Evolutionary conservation across 2,797 vertebrate species (phyloP).

Genomic region (Chaetophractus vellerosus): DNA sequence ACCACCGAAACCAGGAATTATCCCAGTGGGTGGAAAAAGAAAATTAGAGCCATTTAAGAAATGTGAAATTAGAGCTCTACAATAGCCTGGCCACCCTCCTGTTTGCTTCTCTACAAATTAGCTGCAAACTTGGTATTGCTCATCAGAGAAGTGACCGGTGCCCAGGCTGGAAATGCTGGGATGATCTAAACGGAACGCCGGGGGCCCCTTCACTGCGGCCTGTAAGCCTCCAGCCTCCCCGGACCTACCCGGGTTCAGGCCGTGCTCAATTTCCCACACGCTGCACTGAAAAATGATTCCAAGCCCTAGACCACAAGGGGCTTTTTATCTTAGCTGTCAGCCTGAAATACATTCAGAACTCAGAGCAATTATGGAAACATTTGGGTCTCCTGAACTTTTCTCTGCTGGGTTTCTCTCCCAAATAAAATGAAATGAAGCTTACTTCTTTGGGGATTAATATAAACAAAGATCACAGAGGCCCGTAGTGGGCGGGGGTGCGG

Average conservation of each 20-base stretch:
- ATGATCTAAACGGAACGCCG: background rate
- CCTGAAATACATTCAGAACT: conserved; percentile 81
- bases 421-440: conserved; percentile 89
- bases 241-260: conserved; percentile 1
- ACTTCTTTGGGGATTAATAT: conserved; percentile 88
- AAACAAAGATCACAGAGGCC: conserved; percentile 83
- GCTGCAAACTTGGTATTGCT: background rate
- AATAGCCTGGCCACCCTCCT: background rate
- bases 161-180: background rate
- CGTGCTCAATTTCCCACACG: conserved; percentile 84
- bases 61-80: background rate
- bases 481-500: conserved; percentile 42
- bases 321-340: conserved; percentile 86
- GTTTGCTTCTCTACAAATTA: background rate
- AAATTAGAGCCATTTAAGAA: conserved; percentile 70
- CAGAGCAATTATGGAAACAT: conserved; percentile 86
- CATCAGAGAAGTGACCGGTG: background rate
- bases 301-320: conserved; percentile 73
- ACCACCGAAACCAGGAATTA: conserved; percentile 69
- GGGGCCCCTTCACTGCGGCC: background rate
- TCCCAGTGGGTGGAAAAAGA: conserved; percentile 78
- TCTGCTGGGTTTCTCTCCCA: conserved; percentile 86
- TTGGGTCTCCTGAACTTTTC: conserved; percentile 86
- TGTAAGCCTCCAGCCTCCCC: background rate
- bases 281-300: conserved; percentile 77